Base-by-base conservation (phyloP, 30 jellyfish, hydroid and myxozoan species). In the Morbakka virulenta region DNA sequence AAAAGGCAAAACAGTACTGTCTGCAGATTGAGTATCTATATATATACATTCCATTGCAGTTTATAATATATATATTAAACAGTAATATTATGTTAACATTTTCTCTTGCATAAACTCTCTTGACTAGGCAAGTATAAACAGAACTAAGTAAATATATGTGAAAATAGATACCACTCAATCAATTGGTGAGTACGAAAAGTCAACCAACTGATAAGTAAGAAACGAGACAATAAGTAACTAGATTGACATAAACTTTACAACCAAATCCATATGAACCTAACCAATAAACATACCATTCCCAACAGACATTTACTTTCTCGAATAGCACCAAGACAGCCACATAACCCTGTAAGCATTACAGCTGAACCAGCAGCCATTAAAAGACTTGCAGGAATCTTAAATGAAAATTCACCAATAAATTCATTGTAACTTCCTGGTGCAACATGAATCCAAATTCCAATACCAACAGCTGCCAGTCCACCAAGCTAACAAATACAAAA, bases 301-400 rank as follows among this genome's bases (percentile, higher is more conserved):
- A 88, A 84, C 24, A 88, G 86, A 73, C 97, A 88, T 73, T 75
- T 81, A 73, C 81, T 73, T 74, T 88, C 97, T 34, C 70, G 68
- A 52, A 88, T 80, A 21, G 97, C 97, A 27, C 97, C 97, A 13
- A 53, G 64, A 50, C 97, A 88, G 0, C 97, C 97, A 88, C 97
- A 88, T 68, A 88, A 88, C 26, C 97, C 97, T 49, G 87, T 88
- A n/a, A 81, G 53, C 75, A 62, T 48, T 24, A 88, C 97, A 81
- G 82, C 27, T 31, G 85, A 34, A 14, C 97, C 97, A 73, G 95
- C 87, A 26, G 82, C 97, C 85, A 88, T 80, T 28, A 88, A 84
- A 24, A 88, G 81, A 1, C 91, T 81, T 2, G 97, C 84, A 32
- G 97, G 97, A 9, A 88, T 78, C 49, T 69, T 77, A 81, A 88